Evolutionary conservation across 2,113 vertebrate genomes (phyloP).

Genomic region (Cariama cristata): DNA sequence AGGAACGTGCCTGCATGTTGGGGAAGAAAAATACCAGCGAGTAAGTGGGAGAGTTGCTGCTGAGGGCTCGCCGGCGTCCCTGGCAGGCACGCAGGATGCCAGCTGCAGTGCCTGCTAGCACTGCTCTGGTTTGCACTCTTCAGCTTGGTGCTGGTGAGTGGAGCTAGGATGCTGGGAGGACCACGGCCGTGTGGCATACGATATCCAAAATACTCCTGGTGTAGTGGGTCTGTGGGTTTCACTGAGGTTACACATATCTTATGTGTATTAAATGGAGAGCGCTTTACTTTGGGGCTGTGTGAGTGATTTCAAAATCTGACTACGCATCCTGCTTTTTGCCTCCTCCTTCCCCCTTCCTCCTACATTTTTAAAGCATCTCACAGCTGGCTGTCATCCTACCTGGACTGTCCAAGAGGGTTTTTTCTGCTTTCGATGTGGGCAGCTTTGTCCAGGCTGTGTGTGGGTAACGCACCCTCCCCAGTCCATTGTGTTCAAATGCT

Average conservation of each 20-base stretch:
- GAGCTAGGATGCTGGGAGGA: not conserved
- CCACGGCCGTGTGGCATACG: not conserved
- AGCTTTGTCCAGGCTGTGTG: not conserved
- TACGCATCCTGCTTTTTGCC: not conserved
- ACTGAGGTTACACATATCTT: not conserved
- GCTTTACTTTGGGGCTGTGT: not conserved
- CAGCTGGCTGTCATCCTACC: not conserved
- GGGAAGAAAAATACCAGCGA: not conserved
- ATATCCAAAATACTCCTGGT: not conserved
- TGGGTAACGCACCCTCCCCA: not conserved
- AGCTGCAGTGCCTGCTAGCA: not conserved
- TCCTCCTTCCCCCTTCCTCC: not conserved
- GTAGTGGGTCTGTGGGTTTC: not conserved
- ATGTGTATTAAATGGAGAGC: accelerated
- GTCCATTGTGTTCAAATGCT: not conserved
- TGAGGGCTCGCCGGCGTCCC: accelerated
- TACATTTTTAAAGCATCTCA: not conserved
- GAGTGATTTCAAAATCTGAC: not conserved
- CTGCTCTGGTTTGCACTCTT: not conserved
- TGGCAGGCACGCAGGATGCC: not conserved
- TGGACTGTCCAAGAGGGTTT: not conserved
- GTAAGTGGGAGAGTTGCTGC: not conserved
- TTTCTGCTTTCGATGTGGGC: not conserved
- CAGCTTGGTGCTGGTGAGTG: not conserved
- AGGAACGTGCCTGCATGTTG: not conserved